A percentile compares a stretch with the other conserved stretches of the same genome.
phyloP scores from a whole-genome alignment of 1,140 invertebrate species.

The Lucilia cuprina region DNA sequence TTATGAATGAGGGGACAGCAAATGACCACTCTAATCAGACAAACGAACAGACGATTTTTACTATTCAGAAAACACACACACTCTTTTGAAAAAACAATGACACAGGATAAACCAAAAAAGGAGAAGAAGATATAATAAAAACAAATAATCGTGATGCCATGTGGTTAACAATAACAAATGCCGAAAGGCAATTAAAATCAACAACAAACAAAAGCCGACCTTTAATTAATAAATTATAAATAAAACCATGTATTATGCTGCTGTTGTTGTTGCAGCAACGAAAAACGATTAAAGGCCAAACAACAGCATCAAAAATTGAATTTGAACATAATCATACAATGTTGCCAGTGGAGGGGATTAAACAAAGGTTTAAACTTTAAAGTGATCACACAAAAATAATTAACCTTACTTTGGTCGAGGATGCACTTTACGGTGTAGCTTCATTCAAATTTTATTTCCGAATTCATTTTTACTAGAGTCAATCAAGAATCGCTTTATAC shows the following conservation, averaged over 20 bases:
- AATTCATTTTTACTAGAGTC: too few species aligned
- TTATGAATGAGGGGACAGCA: neutral
- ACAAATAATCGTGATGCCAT: slow-evolving; percentile 24
- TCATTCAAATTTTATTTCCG: too few species aligned
- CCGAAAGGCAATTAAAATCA: slow-evolving; percentile 53
- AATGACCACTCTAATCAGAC: neutral
- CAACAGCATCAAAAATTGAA: neutral
- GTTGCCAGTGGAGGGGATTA: neutral
- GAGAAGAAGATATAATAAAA: neutral
- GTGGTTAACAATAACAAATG: slow-evolving; percentile 41
- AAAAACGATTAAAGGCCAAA: neutral
- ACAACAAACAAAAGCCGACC: slow-evolving; percentile 52
- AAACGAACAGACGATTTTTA: neutral
- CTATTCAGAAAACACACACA: too few species aligned
- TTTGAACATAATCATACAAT: neutral
- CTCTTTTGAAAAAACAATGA: too few species aligned
- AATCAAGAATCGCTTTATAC: too few species aligned
- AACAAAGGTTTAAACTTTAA: too few species aligned
- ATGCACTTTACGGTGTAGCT: too few species aligned
- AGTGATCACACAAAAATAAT: too few species aligned
- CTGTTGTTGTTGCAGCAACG: neutral
- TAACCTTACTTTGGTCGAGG: too few species aligned
- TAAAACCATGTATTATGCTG: slow-evolving; percentile 43
- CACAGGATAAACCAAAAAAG: too few species aligned
- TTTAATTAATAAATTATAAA: slow-evolving; percentile 62